Conservation (phyloP, 1,140 invertebrate genomes). For the Neodiprion virginianus region DNA sequence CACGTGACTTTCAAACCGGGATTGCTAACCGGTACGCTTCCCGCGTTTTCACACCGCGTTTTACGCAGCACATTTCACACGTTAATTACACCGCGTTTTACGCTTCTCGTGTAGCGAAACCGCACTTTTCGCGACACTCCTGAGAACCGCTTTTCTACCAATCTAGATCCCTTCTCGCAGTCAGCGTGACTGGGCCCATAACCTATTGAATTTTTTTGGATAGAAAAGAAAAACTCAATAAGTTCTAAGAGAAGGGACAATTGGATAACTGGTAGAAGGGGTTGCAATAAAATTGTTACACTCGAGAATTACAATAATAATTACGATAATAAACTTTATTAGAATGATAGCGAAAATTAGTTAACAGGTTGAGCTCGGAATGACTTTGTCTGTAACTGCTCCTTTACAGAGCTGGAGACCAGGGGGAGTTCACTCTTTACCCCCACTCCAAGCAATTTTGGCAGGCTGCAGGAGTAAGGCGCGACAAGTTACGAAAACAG, state of each 20-base stretch:
- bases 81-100: too few species aligned
- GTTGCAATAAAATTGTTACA: not conserved
- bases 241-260: not conserved
- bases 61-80: too few species aligned
- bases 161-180: not conserved
- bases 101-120: not conserved
- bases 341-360: not conserved
- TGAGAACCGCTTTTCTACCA: too few species aligned
- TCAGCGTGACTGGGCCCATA: slow-evolving; percentile 23
- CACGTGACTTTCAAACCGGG: too few species aligned
- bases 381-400: not conserved
- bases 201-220: slow-evolving; percentile 11
- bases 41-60: not conserved
- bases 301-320: not conserved
- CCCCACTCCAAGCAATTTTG: too few species aligned
- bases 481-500: too few species aligned
- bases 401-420: not conserved
- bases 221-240: not conserved
- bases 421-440: too few species aligned
- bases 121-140: not conserved
- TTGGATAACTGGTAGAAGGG: not conserved
- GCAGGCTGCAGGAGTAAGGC: too few species aligned
- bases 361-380: not conserved
- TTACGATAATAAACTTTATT: not conserved
- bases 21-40: not conserved